Evolutionary conservation across 2,797 vertebrate species (phyloP).

Genomic region (Otolemur crassicaudatus): DNA sequence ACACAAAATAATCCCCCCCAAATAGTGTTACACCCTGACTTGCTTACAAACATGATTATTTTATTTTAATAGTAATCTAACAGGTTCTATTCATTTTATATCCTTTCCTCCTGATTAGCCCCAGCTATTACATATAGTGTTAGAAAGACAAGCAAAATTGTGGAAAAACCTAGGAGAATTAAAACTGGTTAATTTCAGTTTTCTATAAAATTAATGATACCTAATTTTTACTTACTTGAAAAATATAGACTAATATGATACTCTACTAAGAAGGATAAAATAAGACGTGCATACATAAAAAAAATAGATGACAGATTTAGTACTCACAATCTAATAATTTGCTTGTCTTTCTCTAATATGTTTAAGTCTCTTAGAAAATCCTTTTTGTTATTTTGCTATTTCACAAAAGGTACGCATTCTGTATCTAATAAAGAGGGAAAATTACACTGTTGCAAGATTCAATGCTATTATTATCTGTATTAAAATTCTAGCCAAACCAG

Average conservation of each 20-base stretch:
- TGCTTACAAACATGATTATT: not conserved
- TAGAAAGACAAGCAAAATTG: conserved; percentile 5
- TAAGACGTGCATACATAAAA: conserved; percentile 2
- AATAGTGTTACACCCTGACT: not conserved
- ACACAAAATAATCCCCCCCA: not conserved
- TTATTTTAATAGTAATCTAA: not conserved
- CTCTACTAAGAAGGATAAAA: conserved; percentile 26
- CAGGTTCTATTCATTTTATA: not conserved
- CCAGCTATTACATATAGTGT: not conserved
- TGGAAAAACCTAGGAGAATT: conserved; percentile 10
- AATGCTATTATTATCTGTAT: conserved; percentile 73
- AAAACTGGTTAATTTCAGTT: conserved; percentile 1
- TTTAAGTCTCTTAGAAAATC: conserved; percentile 41
- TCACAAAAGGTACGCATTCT: conserved; percentile 62
- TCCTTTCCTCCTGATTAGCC: not conserved
- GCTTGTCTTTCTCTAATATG: conserved; percentile 30
- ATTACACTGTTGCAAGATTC: conserved; percentile 61
- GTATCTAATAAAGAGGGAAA: conserved; percentile 50
- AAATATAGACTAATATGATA: conserved; percentile 9
- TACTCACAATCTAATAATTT: conserved; percentile 36
- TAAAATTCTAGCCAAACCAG: conserved; percentile 67
- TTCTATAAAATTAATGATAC: conserved; percentile 1
- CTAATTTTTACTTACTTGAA: conserved; percentile 57
- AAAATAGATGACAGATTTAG: conserved; percentile 35
- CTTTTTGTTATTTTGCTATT: conserved; percentile 53